These are phyloP conservation scores for Caranx melampygus DNA, from an alignment of 2,113 vertebrate genomes.

Conservation along the genomic window DNA sequence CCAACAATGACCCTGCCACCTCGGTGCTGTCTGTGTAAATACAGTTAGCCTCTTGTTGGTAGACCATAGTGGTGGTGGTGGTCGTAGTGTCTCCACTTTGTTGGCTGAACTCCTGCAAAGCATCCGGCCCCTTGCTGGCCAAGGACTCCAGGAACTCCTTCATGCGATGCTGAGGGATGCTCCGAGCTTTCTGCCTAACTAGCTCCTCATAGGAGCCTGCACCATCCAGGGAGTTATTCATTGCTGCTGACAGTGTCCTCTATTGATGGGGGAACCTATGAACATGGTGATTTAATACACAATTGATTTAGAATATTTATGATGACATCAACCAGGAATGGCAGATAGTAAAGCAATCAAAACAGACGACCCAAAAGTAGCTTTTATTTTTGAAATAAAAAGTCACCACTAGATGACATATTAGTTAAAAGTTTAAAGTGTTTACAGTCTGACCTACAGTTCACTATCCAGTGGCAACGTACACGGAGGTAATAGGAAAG, in stretches of 20 bases:
- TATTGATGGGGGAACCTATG: constrained; percentile 10
- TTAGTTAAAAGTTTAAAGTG: background rate
- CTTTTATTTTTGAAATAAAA: background rate
- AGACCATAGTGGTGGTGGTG: constrained; percentile 92
- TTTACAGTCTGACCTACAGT: constrained; percentile 5
- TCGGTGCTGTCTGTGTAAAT: constrained; percentile 99
- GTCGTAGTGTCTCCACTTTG: constrained; percentile 84
- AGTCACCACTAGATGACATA: background rate
- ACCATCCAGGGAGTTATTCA: constrained; percentile 81
- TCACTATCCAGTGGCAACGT: background rate
- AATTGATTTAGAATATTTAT: background rate
- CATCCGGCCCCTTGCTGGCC: constrained; percentile 95
- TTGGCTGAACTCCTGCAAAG: constrained; percentile 95
- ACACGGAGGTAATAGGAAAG: constrained; percentile 66
- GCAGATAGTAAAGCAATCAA: background rate
- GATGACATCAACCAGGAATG: background rate
- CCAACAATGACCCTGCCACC: constrained; percentile 97
- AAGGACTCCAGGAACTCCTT: constrained; percentile 99
- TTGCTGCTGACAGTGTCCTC: constrained; percentile 44
- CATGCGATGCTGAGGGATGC: constrained; percentile 99
- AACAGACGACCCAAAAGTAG: background rate
- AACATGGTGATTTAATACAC: background rate
- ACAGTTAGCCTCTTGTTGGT: constrained; percentile 96
- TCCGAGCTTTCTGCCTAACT: constrained; percentile 96
- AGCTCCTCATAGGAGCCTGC: constrained; percentile 96